Conservation (phyloP, 1,140 invertebrate genomes). For the Saxidomus purpurata region DNA sequence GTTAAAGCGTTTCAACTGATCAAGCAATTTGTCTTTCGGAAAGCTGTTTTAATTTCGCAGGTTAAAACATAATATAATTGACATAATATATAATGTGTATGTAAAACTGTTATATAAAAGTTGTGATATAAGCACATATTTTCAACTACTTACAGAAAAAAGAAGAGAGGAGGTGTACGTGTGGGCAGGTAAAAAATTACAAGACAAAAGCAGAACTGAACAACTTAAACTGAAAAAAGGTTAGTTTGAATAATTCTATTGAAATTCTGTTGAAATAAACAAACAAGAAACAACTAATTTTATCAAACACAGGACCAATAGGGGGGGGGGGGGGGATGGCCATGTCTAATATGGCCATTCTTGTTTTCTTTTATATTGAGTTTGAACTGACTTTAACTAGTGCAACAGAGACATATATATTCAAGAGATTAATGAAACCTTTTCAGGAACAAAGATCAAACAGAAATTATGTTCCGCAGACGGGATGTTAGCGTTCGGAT, state of each 20-base stretch:
- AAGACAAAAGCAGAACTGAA: neutral
- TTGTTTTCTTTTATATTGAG: neutral
- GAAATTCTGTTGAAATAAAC: neutral
- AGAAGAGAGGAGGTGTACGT: neutral
- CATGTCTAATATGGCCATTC: too few species aligned
- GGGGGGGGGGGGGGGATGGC: too few species aligned
- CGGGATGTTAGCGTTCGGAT: neutral
- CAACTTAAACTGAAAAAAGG: neutral
- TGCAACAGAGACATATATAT: neutral
- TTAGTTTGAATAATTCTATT: neutral
- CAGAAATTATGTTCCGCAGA: neutral
- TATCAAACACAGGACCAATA: too few species aligned
- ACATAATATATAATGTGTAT: too few species aligned
- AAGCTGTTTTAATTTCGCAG: too few species aligned
- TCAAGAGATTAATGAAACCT: neutral
- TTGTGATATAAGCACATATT: too few species aligned
- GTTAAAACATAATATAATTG: too few species aligned
- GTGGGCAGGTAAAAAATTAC: neutral
- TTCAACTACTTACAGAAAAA: neutral
- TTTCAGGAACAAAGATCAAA: neutral
- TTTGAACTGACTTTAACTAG: neutral
- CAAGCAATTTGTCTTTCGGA: too few species aligned
- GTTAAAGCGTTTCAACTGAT: too few species aligned
- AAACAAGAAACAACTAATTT: neutral
- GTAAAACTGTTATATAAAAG: too few species aligned